A percentile compares a stretch with the other conserved stretches of the same genome.
These are phyloP conservation scores for Caenorhabditis zanzibari DNA, from an alignment of 2,888 invertebrate genomes.

Conservation along the genomic window DNA sequence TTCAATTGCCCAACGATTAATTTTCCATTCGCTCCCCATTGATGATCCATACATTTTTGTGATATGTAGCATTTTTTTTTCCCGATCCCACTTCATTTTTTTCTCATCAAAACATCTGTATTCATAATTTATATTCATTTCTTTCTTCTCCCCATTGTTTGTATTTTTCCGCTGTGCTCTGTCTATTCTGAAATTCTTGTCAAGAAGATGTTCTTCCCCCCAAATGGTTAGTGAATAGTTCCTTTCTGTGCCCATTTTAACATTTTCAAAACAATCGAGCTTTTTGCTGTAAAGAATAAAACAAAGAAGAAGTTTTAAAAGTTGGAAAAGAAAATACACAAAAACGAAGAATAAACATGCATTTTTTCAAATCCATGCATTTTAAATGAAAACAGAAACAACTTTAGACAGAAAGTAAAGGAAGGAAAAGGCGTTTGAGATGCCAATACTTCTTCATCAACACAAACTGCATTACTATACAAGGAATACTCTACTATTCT, in stretches of 20 bases:
- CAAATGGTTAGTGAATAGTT: constrained; percentile 53
- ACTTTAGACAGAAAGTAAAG: background rate
- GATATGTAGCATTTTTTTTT: constrained; percentile 45
- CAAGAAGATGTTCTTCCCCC: background rate
- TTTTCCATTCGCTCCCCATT: constrained; percentile 28
- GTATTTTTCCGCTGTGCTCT: constrained; percentile 23
- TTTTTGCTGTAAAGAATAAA: constrained; percentile 44
- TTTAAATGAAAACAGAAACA: constrained; percentile 29
- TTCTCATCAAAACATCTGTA: background rate
- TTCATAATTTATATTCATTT: constrained; percentile 30
- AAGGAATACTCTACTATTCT: background rate
- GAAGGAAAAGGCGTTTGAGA: background rate
- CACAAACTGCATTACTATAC: constrained; percentile 30
- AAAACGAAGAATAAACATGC: constrained; percentile 55
- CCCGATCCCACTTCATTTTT: constrained; percentile 23
- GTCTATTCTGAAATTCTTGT: constrained; percentile 35
- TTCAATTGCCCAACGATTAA: constrained; percentile 31
- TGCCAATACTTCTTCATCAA: constrained; percentile 49
- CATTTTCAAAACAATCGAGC: constrained; percentile 55
- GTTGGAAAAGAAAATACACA: constrained; percentile 25
- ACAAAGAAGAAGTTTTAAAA: constrained; percentile 19
- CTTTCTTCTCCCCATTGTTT: constrained; percentile 21
- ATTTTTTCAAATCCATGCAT: constrained; percentile 51
- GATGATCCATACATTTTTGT: constrained; percentile 45
- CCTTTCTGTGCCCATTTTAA: constrained; percentile 19